Base-by-base conservation (phyloP, 2,888 invertebrate species). In the Germaria angustata region DNA sequence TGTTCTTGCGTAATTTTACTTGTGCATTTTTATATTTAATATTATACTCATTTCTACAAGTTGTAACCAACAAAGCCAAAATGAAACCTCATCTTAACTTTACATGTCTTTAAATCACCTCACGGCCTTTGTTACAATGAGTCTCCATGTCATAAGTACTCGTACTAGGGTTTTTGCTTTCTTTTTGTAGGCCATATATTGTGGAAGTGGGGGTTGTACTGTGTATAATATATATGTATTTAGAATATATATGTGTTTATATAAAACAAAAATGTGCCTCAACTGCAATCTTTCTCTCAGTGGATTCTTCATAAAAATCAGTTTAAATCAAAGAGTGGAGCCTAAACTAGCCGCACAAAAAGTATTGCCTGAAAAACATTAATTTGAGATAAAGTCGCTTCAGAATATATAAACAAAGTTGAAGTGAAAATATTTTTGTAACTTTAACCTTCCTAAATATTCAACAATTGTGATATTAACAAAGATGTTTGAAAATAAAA, bases 71-170 rank as follows among this genome's bases (percentile, higher is more conserved):
- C 44, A 72, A 80, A 81, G 76, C 59, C 51, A 8, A 68, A 81
- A 72, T 39, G n/a, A 77, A 77, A 81, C 44, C 65, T 36, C 75
- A 65, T 68, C 76, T 81, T 65, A 61, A 72, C 72, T 81, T 66
- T 46, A 22, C 77, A 68, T 55, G 68, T 44, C 72, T 81, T 41
- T 51, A 41, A 73, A 34, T 66, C 44, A 51, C 36, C 34, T 34
- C 46, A 32, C 32, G 22, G 69, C 49, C 55, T 22, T 24, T 28
- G 3, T 28, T 68, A 22, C 41, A 51, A 72, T 13, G 24, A 65
- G 71, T 59, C 32, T 73, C 28, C 13, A 32, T 66, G 51, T 46
- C 61, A 73, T 39, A 32, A 13, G 34, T 28, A 28, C 3, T 28
- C 28, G 28, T n/a, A n/a, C 24, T 63, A 53, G 61, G 9, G 41